These are phyloP conservation scores for Tenthredo scrophulariae DNA, from an alignment of 2,888 invertebrate genomes.

Conservation along the genomic window DNA sequence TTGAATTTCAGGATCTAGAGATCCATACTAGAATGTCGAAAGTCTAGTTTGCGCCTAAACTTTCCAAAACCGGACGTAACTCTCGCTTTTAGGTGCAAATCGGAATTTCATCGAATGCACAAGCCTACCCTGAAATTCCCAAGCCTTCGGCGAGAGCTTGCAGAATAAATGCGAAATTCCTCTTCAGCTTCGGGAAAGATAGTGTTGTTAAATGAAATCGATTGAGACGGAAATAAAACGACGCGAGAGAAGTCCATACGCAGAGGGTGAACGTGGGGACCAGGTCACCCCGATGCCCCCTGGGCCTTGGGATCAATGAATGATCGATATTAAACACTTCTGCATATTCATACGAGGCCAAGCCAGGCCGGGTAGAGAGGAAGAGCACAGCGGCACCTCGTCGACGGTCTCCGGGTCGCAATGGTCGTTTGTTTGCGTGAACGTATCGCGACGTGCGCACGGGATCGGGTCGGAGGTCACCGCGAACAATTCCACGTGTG, in stretches of 20 bases:
- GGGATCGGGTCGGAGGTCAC: constrained; percentile 74
- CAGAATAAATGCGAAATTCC: not conserved
- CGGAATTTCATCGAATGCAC: too few relatives aligned
- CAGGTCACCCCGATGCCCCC: constrained; percentile 72
- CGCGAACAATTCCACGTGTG: constrained; percentile 76
- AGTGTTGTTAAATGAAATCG: constrained; percentile 20
- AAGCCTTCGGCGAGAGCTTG: not conserved
- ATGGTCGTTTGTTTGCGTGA: constrained; percentile 69
- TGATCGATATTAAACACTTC: constrained; percentile 67
- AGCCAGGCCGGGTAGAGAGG: constrained; percentile 53
- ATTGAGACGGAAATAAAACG: constrained; percentile 43
- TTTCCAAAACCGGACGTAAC: too few relatives aligned
- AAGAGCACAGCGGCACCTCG: constrained; percentile 55
- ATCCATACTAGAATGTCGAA: too few relatives aligned
- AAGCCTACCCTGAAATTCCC: not conserved
- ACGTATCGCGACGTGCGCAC: constrained; percentile 71
- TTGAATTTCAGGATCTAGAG: too few relatives aligned
- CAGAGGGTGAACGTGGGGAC: constrained; percentile 62
- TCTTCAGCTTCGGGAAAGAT: not conserved
- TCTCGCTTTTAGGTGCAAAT: too few relatives aligned
- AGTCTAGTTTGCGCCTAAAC: too few relatives aligned
- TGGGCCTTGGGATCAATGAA: constrained; percentile 75
- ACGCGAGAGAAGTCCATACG: constrained; percentile 53
- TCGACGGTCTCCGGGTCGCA: constrained; percentile 58
- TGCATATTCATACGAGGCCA: constrained; percentile 69